phyloP scores from a whole-genome alignment of 2,113 vertebrate genomes.

The Myrmecobius fasciatus region DNA sequence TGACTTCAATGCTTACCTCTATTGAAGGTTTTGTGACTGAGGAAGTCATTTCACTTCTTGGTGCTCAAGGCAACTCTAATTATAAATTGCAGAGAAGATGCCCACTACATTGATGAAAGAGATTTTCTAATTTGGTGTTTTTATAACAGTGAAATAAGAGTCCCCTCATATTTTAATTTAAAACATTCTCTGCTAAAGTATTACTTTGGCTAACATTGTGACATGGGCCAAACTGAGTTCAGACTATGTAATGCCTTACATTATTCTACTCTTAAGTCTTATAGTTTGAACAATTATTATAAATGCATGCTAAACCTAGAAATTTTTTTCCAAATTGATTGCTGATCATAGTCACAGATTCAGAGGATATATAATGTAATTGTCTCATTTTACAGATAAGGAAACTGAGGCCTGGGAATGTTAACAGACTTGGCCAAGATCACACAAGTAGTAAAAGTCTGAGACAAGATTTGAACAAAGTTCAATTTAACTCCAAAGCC shows the following conservation, averaged over 20 bases:
- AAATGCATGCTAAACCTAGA: neutral
- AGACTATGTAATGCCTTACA: neutral
- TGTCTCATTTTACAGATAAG: neutral
- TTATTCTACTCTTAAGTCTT: neutral
- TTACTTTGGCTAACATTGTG: neutral
- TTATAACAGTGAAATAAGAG: neutral
- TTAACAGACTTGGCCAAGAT: neutral
- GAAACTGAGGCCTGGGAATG: neutral
- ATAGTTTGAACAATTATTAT: neutral
- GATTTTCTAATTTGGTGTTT: neutral
- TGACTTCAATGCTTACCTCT: neutral
- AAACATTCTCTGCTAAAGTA: neutral
- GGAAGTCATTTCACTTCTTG: neutral
- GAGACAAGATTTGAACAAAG: neutral
- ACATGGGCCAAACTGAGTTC: neutral
- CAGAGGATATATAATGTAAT: neutral
- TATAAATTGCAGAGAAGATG: neutral
- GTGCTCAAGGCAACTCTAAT: neutral
- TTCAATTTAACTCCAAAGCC: neutral
- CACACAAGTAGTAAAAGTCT: neutral
- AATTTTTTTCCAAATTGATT: neutral
- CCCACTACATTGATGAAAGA: neutral
- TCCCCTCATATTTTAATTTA: neutral
- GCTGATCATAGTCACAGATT: neutral
- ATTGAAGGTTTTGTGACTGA: neutral